phyloP scores from a whole-genome alignment of 2,113 vertebrate species.

The Bucco capensis region DNA sequence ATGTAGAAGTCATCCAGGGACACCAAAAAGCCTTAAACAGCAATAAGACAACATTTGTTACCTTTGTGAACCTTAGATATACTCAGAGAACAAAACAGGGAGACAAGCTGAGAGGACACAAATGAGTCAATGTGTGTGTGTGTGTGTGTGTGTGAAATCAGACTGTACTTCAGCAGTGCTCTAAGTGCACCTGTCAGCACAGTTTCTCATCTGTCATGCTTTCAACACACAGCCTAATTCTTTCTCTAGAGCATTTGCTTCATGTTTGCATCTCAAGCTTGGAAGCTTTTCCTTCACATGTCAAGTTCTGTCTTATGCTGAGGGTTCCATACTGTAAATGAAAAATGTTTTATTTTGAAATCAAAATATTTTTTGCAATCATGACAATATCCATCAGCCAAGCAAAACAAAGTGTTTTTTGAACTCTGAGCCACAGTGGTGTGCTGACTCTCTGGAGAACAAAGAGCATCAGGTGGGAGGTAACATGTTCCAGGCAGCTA shows the following conservation, averaged over 20 bases:
- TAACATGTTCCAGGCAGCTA: neutral
- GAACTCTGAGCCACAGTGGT: neutral
- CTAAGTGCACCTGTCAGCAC: neutral
- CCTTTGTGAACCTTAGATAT: neutral
- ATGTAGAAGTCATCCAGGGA: conserved; percentile 95
- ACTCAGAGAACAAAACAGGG: neutral
- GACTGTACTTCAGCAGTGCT: neutral
- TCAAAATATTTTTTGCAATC: too few relatives aligned
- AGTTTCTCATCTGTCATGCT: neutral
- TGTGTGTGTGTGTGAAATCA: neutral
- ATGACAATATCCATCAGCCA: conserved; percentile 80
- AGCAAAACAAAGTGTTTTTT: conserved; percentile 23
- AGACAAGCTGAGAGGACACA: neutral
- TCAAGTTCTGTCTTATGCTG: neutral
- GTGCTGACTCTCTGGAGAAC: neutral
- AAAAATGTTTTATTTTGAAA: too few relatives aligned
- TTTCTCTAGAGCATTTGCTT: neutral
- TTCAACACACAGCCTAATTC: neutral
- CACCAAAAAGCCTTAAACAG: conserved; percentile 80
- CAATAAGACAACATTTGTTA: neutral
- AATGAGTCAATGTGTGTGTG: neutral
- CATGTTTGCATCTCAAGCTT: neutral
- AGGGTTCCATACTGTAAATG: neutral
- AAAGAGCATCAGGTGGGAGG: neutral
- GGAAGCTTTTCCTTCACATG: neutral